Percentiles rank a stretch among this genome's conserved stretches.
phyloP scores from a whole-genome alignment of 2,113 vertebrate genomes.

The Camelus bactrianus region DNA sequence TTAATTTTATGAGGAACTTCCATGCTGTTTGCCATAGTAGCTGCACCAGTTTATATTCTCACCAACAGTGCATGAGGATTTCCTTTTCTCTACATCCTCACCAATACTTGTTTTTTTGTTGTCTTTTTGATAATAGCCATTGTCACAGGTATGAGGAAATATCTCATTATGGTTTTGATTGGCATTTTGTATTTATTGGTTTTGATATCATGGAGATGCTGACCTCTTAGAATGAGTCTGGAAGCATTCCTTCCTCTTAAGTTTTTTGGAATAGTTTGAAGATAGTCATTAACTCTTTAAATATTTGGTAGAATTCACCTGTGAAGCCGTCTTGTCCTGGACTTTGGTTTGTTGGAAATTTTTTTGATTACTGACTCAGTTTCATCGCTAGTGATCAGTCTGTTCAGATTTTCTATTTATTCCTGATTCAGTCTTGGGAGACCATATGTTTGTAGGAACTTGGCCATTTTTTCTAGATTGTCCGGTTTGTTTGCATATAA shows the following conservation, averaged over 20 bases:
- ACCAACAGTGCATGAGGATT: no score
- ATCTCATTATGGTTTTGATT: no score
- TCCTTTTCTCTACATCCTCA: no score
- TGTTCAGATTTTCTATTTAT: background rate
- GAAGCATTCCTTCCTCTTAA: background rate
- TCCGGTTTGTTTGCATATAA: background rate
- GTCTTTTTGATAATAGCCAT: background rate
- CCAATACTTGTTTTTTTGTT: background rate
- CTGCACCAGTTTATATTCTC: no score
- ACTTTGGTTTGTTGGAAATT: background rate
- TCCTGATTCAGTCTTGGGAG: background rate
- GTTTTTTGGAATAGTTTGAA: background rate
- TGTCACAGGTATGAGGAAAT: no score
- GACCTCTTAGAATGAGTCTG: background rate
- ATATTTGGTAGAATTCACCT: background rate
- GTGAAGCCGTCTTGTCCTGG: background rate
- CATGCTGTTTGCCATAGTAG: no score
- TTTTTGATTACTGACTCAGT: background rate
- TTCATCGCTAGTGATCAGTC: background rate
- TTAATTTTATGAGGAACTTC: no score
- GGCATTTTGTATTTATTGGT: background rate
- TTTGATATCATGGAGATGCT: background rate
- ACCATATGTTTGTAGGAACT: background rate
- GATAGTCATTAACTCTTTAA: background rate
- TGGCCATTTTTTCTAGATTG: background rate